These are phyloP conservation scores for Strigops habroptila DNA, from an alignment of 2,113 vertebrate genomes.

Conservation along the genomic window DNA sequence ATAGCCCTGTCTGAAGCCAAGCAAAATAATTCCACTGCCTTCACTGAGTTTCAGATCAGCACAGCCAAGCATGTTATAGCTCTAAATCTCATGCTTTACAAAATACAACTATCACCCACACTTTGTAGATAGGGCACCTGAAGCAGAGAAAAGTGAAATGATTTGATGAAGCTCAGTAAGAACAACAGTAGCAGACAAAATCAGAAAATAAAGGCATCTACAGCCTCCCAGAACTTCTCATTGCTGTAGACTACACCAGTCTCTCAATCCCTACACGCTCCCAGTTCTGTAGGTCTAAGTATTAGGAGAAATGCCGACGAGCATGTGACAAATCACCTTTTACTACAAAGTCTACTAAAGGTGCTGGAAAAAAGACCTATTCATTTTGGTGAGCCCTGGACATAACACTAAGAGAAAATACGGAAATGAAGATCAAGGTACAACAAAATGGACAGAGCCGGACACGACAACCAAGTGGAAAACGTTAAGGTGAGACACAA, in stretches of 20 bases:
- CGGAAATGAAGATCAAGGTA: background rate
- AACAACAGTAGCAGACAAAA: background rate
- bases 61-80: background rate
- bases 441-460: background rate
- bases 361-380: background rate
- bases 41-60: background rate
- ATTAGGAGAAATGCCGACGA: background rate
- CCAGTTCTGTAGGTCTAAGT: background rate
- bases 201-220: background rate
- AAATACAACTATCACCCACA: background rate
- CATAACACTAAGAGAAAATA: background rate
- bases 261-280: background rate
- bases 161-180: background rate
- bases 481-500: background rate
- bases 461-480: background rate
- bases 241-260: background rate
- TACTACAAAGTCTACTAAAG: background rate
- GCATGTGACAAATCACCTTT: background rate
- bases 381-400: background rate
- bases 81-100: slow-evolving; percentile 5
- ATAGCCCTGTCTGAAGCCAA: slow-evolving; percentile 21
- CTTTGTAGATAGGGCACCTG: background rate
- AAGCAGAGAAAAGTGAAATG: background rate
- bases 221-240: background rate
- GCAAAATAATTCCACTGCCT: slow-evolving; percentile 1